Evolutionary conservation across 2,113 vertebrate species (phyloP), one percentile per base, ranked within the genome.

Genomic region (Lutjanus erythropterus): DNA sequence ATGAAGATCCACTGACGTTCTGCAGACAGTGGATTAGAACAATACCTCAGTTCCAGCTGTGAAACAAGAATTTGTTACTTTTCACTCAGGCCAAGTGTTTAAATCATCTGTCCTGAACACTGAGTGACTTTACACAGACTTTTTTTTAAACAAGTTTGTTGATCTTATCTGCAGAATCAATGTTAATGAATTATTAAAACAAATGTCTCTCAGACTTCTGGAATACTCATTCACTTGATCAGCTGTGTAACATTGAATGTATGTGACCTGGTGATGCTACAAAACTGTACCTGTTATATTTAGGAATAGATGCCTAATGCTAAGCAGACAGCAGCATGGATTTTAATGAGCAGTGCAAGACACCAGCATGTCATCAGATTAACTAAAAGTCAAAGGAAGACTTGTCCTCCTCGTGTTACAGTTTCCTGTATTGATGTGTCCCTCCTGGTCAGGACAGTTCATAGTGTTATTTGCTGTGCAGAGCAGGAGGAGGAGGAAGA

Each of bases 341-440:
- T n/a, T 64, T 70, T 31, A 42, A 35, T 41, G 69, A 42, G 61
- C 81, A 71, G 21, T 18, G 75, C n/a, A 72, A 31, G 37, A 62
- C 55, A 49, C 33, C 7, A 37, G 31, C 12, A 33, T 27, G 33
- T 42, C 29, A 33, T 50, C 23, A 37, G n/a, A 73, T 11, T 42
- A 42, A 29, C 27, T 50, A 59, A 42, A 59, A 18, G 49, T 68
- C 35, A 68, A 61, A 71, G 55, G 56, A 72, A 47, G 58, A 56
- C 23, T 9, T 8, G 49, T 44, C 47, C 49, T 66, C 50, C 7
- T 79, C 4, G 10, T 37, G 42, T 71, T 79, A 46, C 47, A 58
- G 60, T 44, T 44, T 50, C 31, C 49, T 42, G 31, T 49, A 37
- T 0, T 27, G 69, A 27, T 6, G 27, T 42, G 35, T 60, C 44